Evolutionary conservation across 2,113 vertebrate genomes (phyloP), one percentile per base, ranked within the genome.

Genomic region (Chaenocephalus aceratus): DNA sequence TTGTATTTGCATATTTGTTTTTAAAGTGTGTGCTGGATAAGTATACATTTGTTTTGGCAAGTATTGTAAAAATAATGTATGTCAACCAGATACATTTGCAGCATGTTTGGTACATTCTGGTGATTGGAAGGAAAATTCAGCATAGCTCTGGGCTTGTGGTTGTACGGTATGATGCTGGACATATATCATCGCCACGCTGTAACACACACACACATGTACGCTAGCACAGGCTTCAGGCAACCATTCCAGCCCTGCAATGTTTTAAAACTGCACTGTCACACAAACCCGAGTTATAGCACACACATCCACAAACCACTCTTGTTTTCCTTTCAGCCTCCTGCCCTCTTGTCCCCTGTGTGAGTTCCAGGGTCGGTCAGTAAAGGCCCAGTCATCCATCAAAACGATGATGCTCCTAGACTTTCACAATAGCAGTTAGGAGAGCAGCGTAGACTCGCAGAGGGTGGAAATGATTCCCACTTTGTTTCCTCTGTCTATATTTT

Each of bases 341-440:
- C 88, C 80, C 83, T 85, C 77, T 66, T 16, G 82, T 86, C 88
- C 88, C 83, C 70, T 34, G 82, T 85, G 84, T 83, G 72, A 88
- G 68, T 87, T 68, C 52, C 86, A 80, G 83, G 88, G 88, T 90
- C 73, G 44, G 62, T 75, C 80, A 59, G 86, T 83, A 86, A 92
- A 84, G 72, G 76, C 80, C 87, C 87, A 81, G 76, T 90, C 91
- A 89, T 93, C 84, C 80, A 90, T 92, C 92, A 90, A 89, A 89
- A 88, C 67, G 18, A 73, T 77, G 85, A 91, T 78, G 86, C 82
- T 82, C 79, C 52, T 57, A 78, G 83, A 84, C 79, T 77, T 83
- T 75, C 79, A 78, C 80, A 34, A 1, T 70, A 64, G 84, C 72
- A 41, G 77, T 62, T 59, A 64, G 36, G 60, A 54, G 75, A 82